phyloP scores from a whole-genome alignment of 2,888 invertebrate species.

The Rhaphigaster nebulosa region DNA sequence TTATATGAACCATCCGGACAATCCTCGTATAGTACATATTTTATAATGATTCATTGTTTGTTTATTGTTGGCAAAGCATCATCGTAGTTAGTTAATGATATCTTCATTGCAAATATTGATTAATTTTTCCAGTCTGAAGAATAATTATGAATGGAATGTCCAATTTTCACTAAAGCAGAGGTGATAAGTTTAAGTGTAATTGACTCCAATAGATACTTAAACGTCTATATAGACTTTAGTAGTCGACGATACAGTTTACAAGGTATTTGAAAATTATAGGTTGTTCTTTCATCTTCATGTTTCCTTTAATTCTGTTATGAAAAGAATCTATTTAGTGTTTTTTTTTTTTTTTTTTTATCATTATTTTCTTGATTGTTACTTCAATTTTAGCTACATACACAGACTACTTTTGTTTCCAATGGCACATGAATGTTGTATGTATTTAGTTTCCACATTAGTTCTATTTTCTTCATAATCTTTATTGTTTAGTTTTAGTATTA shows the following conservation, averaged over 20 bases:
- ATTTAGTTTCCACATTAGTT: conserved; percentile 11
- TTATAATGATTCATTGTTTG: not conserved
- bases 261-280: conserved; percentile 14
- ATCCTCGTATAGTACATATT: no score
- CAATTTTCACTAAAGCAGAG: not conserved
- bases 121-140: conserved; percentile 15
- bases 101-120: not conserved
- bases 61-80: not conserved
- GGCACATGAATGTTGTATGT: conserved; percentile 1
- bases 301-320: not conserved
- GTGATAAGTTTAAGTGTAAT: not conserved
- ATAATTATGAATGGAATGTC: not conserved
- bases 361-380: not conserved
- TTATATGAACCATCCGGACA: no score
- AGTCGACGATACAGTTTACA: not conserved
- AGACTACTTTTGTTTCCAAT: not conserved
- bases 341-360: not conserved
- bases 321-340: not conserved
- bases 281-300: not conserved
- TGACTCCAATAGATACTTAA: not conserved
- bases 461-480: not conserved
- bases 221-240: not conserved
- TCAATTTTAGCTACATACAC: not conserved
- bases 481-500: not conserved
- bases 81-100: not conserved